Conservation (phyloP, 2,797 vertebrate genomes). For the Coregonus suidteri region DNA sequence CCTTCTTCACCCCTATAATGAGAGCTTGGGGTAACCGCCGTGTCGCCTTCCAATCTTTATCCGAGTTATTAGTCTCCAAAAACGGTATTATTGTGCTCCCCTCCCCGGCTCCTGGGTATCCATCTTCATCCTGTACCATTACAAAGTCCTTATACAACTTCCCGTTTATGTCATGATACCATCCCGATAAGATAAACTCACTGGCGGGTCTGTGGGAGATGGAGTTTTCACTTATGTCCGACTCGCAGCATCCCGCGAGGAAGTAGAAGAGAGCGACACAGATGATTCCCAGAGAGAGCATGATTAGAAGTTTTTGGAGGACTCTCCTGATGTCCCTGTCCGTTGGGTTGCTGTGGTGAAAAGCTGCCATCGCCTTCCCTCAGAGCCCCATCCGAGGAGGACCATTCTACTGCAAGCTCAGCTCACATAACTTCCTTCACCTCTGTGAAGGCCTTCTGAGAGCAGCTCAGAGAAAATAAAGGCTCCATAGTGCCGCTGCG, state of each 20-base stretch:
- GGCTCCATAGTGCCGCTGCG: background rate
- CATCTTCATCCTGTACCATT: constrained; percentile 25
- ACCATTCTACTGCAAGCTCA: constrained; percentile 63
- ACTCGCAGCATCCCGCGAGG: constrained; percentile 71
- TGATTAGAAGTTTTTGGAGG: constrained; percentile 73
- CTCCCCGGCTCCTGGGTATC: background rate
- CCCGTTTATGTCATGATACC: constrained; percentile 56
- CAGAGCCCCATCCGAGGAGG: constrained; percentile 50
- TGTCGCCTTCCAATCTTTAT: constrained; percentile 74
- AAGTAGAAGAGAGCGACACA: constrained; percentile 74
- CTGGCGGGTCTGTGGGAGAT: constrained; percentile 38
- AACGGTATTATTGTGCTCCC: constrained; percentile 31
- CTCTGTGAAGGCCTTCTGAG: constrained; percentile 3
- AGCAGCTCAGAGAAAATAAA: background rate
- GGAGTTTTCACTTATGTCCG: constrained; percentile 59
- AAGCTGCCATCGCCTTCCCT: constrained; percentile 81
- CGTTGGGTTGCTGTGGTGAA: constrained; percentile 42
- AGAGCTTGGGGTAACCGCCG: constrained; percentile 79
- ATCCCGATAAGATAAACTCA: constrained; percentile 48
- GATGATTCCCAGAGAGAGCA: constrained; percentile 72
- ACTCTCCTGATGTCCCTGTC: constrained; percentile 71
- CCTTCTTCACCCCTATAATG: constrained; percentile 83
- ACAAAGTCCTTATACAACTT: constrained; percentile 35
- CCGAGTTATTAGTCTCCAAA: constrained; percentile 61
- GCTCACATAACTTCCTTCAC: constrained; percentile 50